phyloP scores from a whole-genome alignment of 2,113 vertebrate genomes.

The Mormoops blainvillei region DNA sequence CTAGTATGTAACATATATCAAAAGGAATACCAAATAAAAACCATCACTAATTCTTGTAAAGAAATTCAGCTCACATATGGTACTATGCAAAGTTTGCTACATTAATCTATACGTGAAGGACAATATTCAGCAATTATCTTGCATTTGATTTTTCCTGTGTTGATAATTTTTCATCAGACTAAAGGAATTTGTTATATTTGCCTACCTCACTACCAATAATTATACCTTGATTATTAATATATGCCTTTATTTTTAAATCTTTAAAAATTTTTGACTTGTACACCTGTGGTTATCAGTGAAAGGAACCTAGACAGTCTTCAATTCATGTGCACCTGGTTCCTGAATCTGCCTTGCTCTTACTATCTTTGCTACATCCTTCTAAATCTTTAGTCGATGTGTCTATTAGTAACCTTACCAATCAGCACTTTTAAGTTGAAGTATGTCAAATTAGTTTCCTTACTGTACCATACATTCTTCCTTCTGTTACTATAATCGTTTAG shows the following conservation, averaged over 20 bases:
- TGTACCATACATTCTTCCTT: background rate
- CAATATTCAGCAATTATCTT: background rate
- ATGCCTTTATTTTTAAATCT: background rate
- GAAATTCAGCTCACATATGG: background rate
- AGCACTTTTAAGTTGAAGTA: background rate
- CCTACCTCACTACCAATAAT: background rate
- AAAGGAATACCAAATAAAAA: background rate
- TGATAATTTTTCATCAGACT: background rate
- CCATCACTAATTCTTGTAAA: background rate
- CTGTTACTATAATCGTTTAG: background rate
- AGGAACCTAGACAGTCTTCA: background rate
- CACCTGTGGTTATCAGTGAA: background rate
- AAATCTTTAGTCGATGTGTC: background rate
- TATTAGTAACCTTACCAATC: background rate
- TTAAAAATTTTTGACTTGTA: background rate
- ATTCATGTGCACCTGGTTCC: background rate
- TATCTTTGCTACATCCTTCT: background rate
- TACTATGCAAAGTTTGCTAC: background rate
- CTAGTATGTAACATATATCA: background rate
- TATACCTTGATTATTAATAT: background rate
- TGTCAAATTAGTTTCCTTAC: background rate
- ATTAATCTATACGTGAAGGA: background rate
- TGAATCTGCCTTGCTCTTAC: background rate
- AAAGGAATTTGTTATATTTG: background rate
- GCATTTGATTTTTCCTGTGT: background rate